Base-by-base conservation (phyloP, 2,888 invertebrate genomes). In the Physocephala rufipes region DNA sequence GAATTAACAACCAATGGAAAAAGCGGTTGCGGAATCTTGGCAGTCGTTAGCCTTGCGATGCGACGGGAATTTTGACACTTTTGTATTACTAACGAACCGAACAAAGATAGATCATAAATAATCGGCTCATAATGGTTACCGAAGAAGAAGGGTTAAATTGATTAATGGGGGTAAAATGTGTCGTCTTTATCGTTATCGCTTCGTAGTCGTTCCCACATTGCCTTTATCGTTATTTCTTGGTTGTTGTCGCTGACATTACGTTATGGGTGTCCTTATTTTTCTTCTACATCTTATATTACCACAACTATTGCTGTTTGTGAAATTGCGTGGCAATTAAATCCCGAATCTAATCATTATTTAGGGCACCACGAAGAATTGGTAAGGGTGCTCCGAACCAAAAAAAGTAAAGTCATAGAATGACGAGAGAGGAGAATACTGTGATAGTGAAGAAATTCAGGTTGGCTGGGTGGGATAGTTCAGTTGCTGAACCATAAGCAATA, bases 141-240 rank as follows among this genome's bases (percentile, higher is more conserved):
- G 26, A 12, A 12, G 26, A 43, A 51, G 62, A 68, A 68, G 68
- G 68, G 68, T 68, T 68, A 68, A 62, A 68, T 43, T 30, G 68
- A 68, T 62, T 53, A 49, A 49, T 12, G 51, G 49, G 51, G 15
- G 24, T 9, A 24, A 36, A 13, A 62, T 19, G 21, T 19, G n/a
- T n/a, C n/a, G 62, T 53, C 53, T 12, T n/a, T 53, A 21, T 21
- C 24, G 24, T 24, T 53, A 24, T 49, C 19, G 19, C n/a, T n/a
- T 49, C 36, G 36, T n/a, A n/a, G 19, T n/a, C 49, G 49, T n/a
- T 2, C 4, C 49, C 4, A 5, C 12, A 1, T n/a, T 53, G 53
- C 53, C 24, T 21, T 9, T 53, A 36, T 36, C 36, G 36, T 36
- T 36, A 9, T 36, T 36, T 36, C 36, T 36, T n/a, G n/a, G 36